phyloP scores from a whole-genome alignment of 2,113 vertebrate species.

The Galeopterus variegatus region DNA sequence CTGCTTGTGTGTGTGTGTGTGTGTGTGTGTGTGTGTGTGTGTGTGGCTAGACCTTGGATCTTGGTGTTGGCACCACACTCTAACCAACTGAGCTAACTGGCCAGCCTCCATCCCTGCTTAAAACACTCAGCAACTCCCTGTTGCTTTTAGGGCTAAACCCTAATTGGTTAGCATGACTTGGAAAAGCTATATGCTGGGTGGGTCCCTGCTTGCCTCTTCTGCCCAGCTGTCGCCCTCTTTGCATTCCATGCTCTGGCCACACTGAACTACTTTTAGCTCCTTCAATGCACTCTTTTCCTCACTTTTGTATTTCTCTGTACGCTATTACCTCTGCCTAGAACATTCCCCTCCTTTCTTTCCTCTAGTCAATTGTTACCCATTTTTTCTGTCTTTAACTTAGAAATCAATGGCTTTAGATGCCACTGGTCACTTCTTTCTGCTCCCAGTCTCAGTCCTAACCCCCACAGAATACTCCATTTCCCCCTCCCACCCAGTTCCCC shows the following conservation, averaged over 20 bases:
- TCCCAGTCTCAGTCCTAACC: not conserved
- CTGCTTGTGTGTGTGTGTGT: not conserved
- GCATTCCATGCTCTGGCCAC: not conserved
- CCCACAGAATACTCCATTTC: not conserved
- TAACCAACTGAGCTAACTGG: no score
- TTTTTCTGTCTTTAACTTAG: not conserved
- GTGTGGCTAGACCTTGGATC: no score
- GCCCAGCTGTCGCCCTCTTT: not conserved
- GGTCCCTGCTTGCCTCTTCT: not conserved
- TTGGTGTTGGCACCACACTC: no score
- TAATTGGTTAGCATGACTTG: not conserved
- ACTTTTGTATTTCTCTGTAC: not conserved
- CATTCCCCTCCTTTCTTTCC: not conserved
- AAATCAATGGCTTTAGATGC: not conserved
- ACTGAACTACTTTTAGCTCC: not conserved
- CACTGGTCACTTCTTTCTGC: not conserved
- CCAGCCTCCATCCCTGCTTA: not conserved
- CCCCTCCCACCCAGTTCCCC: not conserved
- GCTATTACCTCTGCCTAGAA: not conserved
- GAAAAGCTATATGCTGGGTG: not conserved
- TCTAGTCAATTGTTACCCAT: not conserved
- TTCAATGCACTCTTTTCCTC: not conserved
- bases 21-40: no score
- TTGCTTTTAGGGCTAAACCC: not conserved
- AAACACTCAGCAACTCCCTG: not conserved